Percentiles rank a stretch among this genome's conserved stretches.
Conservation (phyloP, 1,140 invertebrate genomes). For the Oscheius sp. region DNA sequence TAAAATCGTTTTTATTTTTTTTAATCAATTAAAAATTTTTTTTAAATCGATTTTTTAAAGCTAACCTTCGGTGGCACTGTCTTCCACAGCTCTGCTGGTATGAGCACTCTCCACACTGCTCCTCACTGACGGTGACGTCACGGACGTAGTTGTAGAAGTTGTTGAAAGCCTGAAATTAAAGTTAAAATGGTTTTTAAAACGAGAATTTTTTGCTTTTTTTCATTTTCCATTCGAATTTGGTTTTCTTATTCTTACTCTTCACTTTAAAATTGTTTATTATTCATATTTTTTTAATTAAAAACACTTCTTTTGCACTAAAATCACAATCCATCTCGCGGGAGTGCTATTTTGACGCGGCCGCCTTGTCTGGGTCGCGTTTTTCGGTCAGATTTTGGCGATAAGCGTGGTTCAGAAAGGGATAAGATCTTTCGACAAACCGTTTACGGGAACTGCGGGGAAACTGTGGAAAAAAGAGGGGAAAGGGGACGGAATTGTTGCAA, state of each 20-base stretch:
- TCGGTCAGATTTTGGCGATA: slow-evolving; percentile 2
- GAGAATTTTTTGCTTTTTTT: not conserved
- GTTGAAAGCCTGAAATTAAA: slow-evolving; percentile 51
- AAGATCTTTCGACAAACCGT: not conserved
- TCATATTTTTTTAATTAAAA: not conserved
- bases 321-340: no score
- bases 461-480: not conserved
- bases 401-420: not conserved
- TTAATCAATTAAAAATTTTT: not conserved
- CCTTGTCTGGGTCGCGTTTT: not conserved
- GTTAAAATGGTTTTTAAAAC: not conserved
- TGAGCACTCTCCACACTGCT: slow-evolving; percentile 56
- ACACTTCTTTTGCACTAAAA: no score
- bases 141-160: slow-evolving; percentile 58
- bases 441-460: not conserved
- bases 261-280: not conserved
- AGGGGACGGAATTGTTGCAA: no score
- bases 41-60: not conserved
- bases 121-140: slow-evolving; percentile 54
- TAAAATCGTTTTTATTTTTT: not conserved
- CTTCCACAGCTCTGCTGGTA: slow-evolving; percentile 58
- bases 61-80: slow-evolving; percentile 54
- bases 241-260: not conserved
- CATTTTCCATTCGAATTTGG: not conserved
- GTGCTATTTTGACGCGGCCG: no score